A percentile compares a stretch with the other conserved stretches of the same genome.
phyloP scores from a whole-genome alignment of 2,113 vertebrate genomes.

The Daubentonia madagascariensis region DNA sequence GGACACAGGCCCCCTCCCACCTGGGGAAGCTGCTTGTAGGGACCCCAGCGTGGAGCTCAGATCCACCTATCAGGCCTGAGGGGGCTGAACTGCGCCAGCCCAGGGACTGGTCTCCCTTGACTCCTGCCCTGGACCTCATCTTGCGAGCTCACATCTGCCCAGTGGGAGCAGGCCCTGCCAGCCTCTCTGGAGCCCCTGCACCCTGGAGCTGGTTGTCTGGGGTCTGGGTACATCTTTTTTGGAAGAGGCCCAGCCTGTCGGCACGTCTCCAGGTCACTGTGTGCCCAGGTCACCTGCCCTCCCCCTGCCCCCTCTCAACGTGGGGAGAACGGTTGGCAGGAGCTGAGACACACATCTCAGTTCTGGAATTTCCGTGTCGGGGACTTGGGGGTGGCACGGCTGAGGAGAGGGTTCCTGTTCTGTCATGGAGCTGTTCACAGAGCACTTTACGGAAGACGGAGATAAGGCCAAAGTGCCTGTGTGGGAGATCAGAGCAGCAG shows the following conservation, averaged over 20 bases:
- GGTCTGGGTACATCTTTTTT: too few relatives aligned
- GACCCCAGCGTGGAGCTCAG: not conserved
- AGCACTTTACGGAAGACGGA: accelerated
- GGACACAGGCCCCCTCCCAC: not conserved
- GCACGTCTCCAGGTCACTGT: not conserved
- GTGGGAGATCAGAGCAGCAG: not conserved
- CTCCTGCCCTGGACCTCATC: not conserved
- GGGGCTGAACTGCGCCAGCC: not conserved
- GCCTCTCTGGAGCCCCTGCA: not conserved
- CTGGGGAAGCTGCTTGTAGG: accelerated
- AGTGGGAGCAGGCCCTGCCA: accelerated
- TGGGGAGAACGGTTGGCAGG: not conserved
- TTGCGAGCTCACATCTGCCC: accelerated
- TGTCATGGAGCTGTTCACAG: accelerated
- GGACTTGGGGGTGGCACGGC: accelerated
- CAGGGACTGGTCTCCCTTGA: not conserved
- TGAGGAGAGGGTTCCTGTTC: accelerated
- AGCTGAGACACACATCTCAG: not conserved
- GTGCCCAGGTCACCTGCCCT: too few relatives aligned
- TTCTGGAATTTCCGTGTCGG: not conserved
- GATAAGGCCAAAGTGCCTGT: accelerated
- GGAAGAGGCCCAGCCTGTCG: not conserved
- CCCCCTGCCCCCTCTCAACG: not conserved
- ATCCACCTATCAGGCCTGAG: not conserved
- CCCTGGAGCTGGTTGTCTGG: not conserved